Conservation (phyloP, 2,797 vertebrate genomes). For the Mallotus villosus region DNA sequence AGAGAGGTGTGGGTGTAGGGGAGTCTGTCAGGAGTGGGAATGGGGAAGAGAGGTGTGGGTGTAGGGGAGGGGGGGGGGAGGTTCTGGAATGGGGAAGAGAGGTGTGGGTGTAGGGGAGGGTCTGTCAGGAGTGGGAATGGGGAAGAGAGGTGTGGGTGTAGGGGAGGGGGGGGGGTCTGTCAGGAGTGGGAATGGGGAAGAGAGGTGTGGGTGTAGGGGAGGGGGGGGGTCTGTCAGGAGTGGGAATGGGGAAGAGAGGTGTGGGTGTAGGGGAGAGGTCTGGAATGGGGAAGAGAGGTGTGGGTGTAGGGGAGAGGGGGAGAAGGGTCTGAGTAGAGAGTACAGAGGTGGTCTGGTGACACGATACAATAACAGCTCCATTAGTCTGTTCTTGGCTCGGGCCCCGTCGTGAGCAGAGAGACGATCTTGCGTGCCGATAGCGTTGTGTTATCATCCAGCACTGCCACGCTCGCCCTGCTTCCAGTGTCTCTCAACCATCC, state of each 20-base stretch:
- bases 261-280: no score
- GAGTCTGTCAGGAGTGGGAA: no score
- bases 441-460: conserved; percentile 47
- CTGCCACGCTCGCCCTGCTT: conserved; percentile 34
- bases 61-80: not conserved
- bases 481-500: conserved; percentile 39
- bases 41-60: conserved; percentile 17
- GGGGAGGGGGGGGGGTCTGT: conserved; percentile 65
- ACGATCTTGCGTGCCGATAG: conserved; percentile 54
- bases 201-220: no score
- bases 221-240: conserved; percentile 70
- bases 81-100: conserved; percentile 22
- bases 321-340: not conserved
- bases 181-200: conserved; percentile 53
- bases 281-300: conserved; percentile 40
- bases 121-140: no score
- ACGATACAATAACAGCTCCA: conserved; percentile 43
- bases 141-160: conserved; percentile 15
- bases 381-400: conserved; percentile 46
- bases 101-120: not conserved
- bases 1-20: conserved; percentile 10
- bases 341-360: conserved; percentile 5
- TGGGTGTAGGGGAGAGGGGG: not conserved
- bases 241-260: conserved; percentile 47
- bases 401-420: conserved; percentile 48